Base-by-base conservation (phyloP, 2,113 vertebrate species). In the Jaculus jaculus region DNA sequence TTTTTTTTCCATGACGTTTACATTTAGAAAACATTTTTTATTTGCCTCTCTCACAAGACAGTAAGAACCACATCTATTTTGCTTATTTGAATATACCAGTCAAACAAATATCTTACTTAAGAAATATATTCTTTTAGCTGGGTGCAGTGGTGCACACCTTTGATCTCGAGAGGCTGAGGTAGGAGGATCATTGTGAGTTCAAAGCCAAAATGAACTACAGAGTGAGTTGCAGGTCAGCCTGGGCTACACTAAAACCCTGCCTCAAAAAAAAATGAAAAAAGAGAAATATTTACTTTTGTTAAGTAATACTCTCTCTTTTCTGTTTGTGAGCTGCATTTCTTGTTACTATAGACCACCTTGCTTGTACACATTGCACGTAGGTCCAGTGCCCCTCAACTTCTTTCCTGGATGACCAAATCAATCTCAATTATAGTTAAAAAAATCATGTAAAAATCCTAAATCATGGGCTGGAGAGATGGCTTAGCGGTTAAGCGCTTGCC, bases 261-360 rank as follows among this genome's bases (percentile, higher is more conserved):
- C 54, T 54, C 54, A 12, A 54, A 54, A 54, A 54, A 54, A 8
- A 54, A 54, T 10, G 13, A 54, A 54, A 54, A 54, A 54, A 54
- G 15, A 94, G n/a, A 74, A 69, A 51, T 5, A 5, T 21, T 78
- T 84, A n/a, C 20, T 88, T 92, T 90, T 71, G n/a, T 91, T 71
- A 83, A 84, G 58, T 61, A 18, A 66, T 47, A 65, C 60, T 34
- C 39, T 91, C 37, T 72, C 51, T 18, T 79, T 58, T 87, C 51
- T 89, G 71, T 24, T 15, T 34, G 42, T 65, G 37, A 75, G 37
- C 20, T 69, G 68, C 69, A n/a, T 47, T 78, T 72, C 75, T 81
- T 92, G 72, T 69, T 65, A 77, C 65, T 54, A 17, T n/a, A 39
- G 9, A 86, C 21, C 32, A 51, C 65, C 42, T 81, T 84, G 84